A percentile compares a stretch with the other conserved stretches of the same genome.
Evolutionary conservation across 2,797 vertebrate species (phyloP).

Genomic region (Diplodus sargus): DNA sequence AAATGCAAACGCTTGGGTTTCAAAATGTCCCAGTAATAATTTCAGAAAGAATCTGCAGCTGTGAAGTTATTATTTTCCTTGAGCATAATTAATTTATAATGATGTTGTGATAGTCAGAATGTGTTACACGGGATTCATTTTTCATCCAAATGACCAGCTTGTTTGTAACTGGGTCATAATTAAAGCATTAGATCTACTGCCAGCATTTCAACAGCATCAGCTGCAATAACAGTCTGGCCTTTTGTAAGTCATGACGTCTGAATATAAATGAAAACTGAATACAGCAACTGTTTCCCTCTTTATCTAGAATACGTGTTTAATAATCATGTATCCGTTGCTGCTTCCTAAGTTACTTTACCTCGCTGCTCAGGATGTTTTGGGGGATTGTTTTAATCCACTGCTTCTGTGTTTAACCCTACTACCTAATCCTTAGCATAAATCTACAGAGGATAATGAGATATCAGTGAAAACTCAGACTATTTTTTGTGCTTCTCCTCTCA

Average conservation of each 20-base stretch:
- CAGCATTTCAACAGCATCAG: constrained; percentile 60
- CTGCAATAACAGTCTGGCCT: constrained; percentile 74
- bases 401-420: background rate
- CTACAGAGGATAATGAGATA: background rate
- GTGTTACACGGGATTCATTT: constrained; percentile 43
- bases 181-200: constrained; percentile 73
- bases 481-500: constrained; percentile 4
- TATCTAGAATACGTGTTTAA: constrained; percentile 3
- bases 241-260: constrained; percentile 48
- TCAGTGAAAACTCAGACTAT: background rate
- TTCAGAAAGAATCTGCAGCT: constrained; percentile 9
- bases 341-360: background rate
- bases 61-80: constrained; percentile 35
- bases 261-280: constrained; percentile 22
- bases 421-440: background rate
- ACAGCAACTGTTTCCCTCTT: constrained; percentile 13
- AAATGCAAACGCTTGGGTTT: constrained; percentile 9
- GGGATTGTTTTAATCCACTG: constrained; percentile 22
- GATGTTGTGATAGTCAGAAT: constrained; percentile 41
- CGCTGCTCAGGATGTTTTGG: constrained; percentile 4
- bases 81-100: constrained; percentile 40
- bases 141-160: constrained; percentile 64
- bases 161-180: constrained; percentile 77
- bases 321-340: background rate
- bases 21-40: constrained; percentile 9